phyloP scores from a whole-genome alignment of 2,113 vertebrate species.

The Silurus asotus region DNA sequence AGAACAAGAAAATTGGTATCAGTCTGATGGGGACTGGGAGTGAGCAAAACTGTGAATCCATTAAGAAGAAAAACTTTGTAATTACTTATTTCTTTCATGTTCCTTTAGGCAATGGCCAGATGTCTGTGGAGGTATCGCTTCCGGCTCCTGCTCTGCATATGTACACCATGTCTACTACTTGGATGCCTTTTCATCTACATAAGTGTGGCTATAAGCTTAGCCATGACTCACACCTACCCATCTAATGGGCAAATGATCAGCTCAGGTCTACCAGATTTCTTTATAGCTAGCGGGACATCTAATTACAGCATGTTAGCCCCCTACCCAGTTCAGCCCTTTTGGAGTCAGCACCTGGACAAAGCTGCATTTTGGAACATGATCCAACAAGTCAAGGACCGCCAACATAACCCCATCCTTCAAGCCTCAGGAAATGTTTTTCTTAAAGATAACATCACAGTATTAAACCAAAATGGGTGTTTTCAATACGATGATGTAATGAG shows the following conservation, averaged over 20 bases:
- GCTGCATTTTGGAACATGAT: conserved; percentile 66
- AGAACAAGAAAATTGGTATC: neutral
- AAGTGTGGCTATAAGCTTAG: neutral
- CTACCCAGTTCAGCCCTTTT: conserved; percentile 57
- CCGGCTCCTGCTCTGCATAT: conserved; percentile 56
- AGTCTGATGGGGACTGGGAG: neutral
- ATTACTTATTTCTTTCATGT: neutral
- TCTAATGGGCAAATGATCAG: neutral
- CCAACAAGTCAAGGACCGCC: conserved; percentile 57
- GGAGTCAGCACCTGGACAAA: conserved; percentile 41
- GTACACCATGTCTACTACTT: conserved; percentile 55
- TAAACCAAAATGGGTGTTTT: neutral
- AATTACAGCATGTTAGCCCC: neutral
- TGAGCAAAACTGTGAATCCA: neutral
- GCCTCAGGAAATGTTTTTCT: fast-evolving
- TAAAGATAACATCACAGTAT: neutral
- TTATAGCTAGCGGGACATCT: conserved; percentile 49
- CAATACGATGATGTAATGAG: conserved; percentile 11
- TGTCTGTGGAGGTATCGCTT: conserved; percentile 41
- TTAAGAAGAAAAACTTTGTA: neutral
- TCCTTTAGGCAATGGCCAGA: conserved; percentile 19
- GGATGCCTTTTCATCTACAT: conserved; percentile 51
- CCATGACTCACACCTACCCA: neutral
- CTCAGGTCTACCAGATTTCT: conserved; percentile 6
- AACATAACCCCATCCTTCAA: conserved; percentile 64